A percentile compares a stretch with the other conserved stretches of the same genome.
Conservation (phyloP, 2,113 vertebrate species). For the Capreolus pygargus region DNA sequence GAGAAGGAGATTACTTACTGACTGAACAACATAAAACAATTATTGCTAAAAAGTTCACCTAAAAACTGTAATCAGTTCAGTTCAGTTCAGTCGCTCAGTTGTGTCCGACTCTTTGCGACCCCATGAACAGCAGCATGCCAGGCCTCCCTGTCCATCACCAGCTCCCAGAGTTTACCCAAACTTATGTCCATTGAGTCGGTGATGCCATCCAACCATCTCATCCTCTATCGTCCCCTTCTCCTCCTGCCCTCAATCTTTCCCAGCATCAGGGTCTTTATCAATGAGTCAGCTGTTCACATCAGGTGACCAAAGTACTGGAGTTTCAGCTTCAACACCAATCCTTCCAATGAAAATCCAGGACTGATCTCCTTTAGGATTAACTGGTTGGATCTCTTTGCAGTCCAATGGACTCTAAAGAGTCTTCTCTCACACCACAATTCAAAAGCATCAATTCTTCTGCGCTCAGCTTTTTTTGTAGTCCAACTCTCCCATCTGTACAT, state of each 20-base stretch:
- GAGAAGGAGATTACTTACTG: neutral
- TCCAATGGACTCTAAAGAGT: neutral
- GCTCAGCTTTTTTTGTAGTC: neutral
- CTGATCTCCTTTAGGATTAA: neutral
- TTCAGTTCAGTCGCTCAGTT: neutral
- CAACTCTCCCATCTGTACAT: neutral
- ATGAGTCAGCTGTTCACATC: neutral
- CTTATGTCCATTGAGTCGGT: neutral
- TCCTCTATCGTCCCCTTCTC: neutral
- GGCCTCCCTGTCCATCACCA: neutral
- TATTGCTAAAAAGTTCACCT: neutral
- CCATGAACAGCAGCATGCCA: neutral
- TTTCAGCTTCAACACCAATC: neutral
- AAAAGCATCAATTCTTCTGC: neutral
- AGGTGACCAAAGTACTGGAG: neutral
- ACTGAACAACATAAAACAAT: neutral
- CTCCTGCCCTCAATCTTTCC: neutral
- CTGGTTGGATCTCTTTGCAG: neutral
- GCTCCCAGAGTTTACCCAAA: neutral
- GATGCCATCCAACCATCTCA: neutral
- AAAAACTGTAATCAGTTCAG: neutral
- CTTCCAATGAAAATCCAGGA: neutral
- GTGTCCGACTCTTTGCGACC: neutral
- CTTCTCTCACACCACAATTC: neutral
- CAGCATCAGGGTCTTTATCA: neutral